Base-by-base conservation (phyloP, 2,888 invertebrate genomes). In the Rutpela maculata region DNA sequence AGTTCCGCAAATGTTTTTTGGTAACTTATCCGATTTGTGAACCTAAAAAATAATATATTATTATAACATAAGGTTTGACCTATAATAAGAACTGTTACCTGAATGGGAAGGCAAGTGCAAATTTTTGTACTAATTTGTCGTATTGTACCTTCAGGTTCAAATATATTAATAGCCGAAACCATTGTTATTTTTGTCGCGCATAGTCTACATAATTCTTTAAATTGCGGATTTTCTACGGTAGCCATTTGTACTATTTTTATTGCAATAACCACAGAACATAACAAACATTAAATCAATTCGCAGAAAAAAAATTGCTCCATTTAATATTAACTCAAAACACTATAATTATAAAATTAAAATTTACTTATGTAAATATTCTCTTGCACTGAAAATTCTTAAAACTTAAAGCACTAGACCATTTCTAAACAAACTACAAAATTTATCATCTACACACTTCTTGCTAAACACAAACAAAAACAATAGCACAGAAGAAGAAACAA, bases 61-160 rank as follows among this genome's bases (percentile, higher is more conserved):
- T 12, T 43, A n/a, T 17, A n/a, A 60, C 15, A 65, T 74, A 67
- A 35, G 31, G 7, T 35, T 35, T 35, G 31, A 60, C 66, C 59
- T 71, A 65, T 35, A 62, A 65, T 57, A 63, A 63, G 0, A 38
- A 57, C 22, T 18, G 2, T 66, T 81, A 84, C 93, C 89, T 92
- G 91, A 60, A 93, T 88, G 71, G 92, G 92, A 85, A 92, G 89
- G 87, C 92, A 92, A 74, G 90, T 90, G 80, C 91, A 89, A 77
- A 93, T 92, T 88, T 92, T 93, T 87, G 92, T 92, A 81, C 90
- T 90, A 62, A 93, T 90, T 87, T 92, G 91, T 79, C 92, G 88
- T 77, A 90, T 88, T 76, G 91, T 89, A 74, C 91, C 92, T 83
- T 90, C 90, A 75, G 86, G 86, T 73, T 88, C 89, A 79, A 89